Percentiles rank a stretch among this genome's conserved stretches.
Evolutionary conservation across 64 coral and sea anemone species (phyloP).

Genomic region (Actinia tenebrosa): DNA sequence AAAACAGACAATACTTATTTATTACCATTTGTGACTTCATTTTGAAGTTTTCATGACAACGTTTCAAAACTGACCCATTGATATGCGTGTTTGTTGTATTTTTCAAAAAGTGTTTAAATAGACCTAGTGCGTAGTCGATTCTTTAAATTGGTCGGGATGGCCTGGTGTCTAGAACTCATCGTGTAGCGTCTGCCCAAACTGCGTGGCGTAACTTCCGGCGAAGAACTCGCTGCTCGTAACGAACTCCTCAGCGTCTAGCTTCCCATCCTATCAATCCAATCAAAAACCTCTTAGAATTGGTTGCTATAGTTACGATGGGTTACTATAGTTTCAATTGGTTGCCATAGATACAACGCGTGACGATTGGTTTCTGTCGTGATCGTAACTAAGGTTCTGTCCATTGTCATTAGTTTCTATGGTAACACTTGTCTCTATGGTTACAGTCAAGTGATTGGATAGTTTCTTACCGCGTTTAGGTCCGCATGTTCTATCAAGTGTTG

Average conservation of each 20-base stretch:
- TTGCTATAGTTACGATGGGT: background rate
- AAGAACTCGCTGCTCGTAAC: conserved; percentile 85
- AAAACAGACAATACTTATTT: background rate
- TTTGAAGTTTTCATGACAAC: background rate
- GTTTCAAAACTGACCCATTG: background rate
- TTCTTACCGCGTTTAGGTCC: conserved; percentile 64
- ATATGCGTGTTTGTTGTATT: too few relatives aligned
- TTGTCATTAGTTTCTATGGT: too few relatives aligned
- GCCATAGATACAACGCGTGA: too few relatives aligned
- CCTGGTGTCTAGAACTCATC: conserved; percentile 68
- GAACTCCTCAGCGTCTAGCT: conserved; percentile 76
- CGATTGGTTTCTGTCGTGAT: too few relatives aligned
- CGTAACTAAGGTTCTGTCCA: too few relatives aligned
- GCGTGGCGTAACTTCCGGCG: conserved; percentile 72
- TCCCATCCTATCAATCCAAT: conserved; percentile 58
- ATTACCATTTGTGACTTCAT: background rate
- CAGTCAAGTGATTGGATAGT: background rate
- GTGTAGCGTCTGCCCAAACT: conserved; percentile 74
- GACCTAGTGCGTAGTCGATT: background rate
- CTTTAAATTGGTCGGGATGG: background rate
- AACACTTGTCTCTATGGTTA: too few relatives aligned
- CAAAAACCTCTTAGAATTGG: background rate
- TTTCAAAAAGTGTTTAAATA: too few relatives aligned
- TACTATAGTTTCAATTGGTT: too few relatives aligned
- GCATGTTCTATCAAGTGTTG: conserved; percentile 90